Evolutionary conservation across 2,888 invertebrate genomes (phyloP).

Genomic region (Drosophila tanythrix): DNA sequence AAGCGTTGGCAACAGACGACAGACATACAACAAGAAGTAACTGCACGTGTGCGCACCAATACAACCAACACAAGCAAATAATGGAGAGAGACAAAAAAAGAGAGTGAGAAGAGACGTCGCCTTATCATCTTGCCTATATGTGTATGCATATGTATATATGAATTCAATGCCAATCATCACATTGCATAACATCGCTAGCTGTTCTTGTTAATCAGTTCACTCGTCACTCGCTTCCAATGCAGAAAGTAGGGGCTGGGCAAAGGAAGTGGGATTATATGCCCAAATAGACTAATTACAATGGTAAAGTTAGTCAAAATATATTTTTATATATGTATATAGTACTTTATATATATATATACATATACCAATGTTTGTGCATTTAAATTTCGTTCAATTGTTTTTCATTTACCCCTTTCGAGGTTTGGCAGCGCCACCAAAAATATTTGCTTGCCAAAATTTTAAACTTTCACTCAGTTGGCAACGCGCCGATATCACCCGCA

Average conservation of each 20-base stretch:
- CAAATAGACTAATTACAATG: slow-evolving; percentile 12
- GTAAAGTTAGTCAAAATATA: slow-evolving; percentile 36
- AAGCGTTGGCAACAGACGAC: slow-evolving; percentile 44
- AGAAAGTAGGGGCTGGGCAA: slow-evolving; percentile 12
- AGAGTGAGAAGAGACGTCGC: slow-evolving; percentile 11
- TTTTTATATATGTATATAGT: too few relatives aligned
- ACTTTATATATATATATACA: neutral
- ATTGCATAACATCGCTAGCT: slow-evolving; percentile 50
- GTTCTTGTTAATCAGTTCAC: slow-evolving; percentile 31
- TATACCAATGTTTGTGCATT: slow-evolving; percentile 5
- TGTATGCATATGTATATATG: slow-evolving; percentile 5
- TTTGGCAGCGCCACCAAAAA: slow-evolving; percentile 41
- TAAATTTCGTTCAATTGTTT: slow-evolving; percentile 60
- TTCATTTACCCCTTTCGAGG: slow-evolving; percentile 81
- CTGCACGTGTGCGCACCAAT: slow-evolving; percentile 46
- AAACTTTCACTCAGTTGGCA: slow-evolving; percentile 63
- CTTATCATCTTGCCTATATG: slow-evolving; percentile 29
- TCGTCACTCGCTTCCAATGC: neutral
- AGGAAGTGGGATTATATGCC: slow-evolving; percentile 24
- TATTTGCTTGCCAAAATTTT: slow-evolving; percentile 59
- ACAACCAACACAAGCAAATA: slow-evolving; percentile 16
- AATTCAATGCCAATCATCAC: slow-evolving; percentile 53
- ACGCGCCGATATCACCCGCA: slow-evolving; percentile 34
- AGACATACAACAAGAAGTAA: slow-evolving; percentile 2
- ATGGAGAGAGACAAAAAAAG: slow-evolving; percentile 26